These are phyloP conservation scores for Eledona agricola DNA, from an alignment of 2,888 invertebrate genomes.

Conservation along the genomic window DNA sequence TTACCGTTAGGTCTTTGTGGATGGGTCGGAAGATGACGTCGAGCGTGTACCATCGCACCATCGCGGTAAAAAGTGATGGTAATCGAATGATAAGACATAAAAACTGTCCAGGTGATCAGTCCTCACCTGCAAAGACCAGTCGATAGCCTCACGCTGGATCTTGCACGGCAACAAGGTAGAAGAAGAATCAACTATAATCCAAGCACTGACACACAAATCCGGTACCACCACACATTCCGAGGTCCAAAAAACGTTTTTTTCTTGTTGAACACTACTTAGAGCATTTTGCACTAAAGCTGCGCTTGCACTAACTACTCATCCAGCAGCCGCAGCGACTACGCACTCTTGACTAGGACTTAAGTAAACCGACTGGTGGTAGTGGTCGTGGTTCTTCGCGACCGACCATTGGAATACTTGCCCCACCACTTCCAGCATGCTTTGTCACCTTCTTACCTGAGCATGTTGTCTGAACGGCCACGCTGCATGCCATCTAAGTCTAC, in stretches of 20 bases:
- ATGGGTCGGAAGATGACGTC: constrained; percentile 7
- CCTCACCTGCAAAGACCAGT: constrained; percentile 56
- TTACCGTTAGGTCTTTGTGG: constrained; percentile 36
- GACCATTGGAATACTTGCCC: constrained; percentile 39
- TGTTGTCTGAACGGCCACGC: constrained; percentile 37
- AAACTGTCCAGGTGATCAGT: constrained; percentile 48
- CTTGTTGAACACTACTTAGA: constrained; percentile 3
- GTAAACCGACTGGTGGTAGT: constrained; percentile 37
- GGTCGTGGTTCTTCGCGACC: constrained; percentile 41
- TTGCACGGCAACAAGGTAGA: constrained; percentile 26
- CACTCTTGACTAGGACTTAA: constrained; percentile 45
- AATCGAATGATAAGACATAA: constrained; percentile 52
- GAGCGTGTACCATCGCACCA: background rate
- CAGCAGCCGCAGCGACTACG: constrained; percentile 29
- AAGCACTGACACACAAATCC: constrained; percentile 10
- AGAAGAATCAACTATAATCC: constrained; percentile 15
- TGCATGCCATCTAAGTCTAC: constrained; percentile 42
- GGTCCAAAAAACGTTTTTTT: background rate
- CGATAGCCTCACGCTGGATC: constrained; percentile 40
- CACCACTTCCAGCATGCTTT: constrained; percentile 43
- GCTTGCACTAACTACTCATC: background rate
- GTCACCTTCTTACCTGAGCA: constrained; percentile 49
- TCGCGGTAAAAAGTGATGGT: constrained; percentile 26
- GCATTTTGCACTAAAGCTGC: constrained; percentile 14
- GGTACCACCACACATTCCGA: constrained; percentile 2